These are phyloP conservation scores for Metaphire vulgaris DNA, from an alignment of 1,140 invertebrate genomes.

Conservation along the genomic window DNA sequence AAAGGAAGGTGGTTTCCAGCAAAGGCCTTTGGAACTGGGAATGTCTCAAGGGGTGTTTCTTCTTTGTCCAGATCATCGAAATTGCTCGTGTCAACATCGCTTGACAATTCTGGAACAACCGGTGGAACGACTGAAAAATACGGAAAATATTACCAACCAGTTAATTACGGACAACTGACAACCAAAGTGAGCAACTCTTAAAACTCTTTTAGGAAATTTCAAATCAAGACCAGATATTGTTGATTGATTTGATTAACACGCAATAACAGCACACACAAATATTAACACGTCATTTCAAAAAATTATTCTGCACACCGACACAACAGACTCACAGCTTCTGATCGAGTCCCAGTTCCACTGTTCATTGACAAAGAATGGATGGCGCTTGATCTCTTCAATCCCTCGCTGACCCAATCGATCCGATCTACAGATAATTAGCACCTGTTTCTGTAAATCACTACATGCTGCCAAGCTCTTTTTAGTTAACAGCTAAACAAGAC, in stretches of 20 bases:
- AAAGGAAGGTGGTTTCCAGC: conserved; percentile 97
- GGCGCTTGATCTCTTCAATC: conserved; percentile 87
- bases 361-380: conserved; percentile 92
- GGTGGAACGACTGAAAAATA: conserved; percentile 69
- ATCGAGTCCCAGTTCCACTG: conserved; percentile 97
- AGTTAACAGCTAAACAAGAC: not conserved
- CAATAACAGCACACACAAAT: not conserved
- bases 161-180: conserved; percentile 8
- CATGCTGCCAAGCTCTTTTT: not conserved
- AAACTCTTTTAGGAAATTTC: not conserved
- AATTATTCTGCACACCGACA: not conserved
- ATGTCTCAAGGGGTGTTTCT: conserved; percentile 56
- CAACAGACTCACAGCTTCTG: conserved; percentile 53
- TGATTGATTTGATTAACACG: not conserved
- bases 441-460: not conserved
- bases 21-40: conserved; percentile 92
- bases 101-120: conserved; percentile 85
- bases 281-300: not conserved
- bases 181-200: not conserved
- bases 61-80: conserved; percentile 90
- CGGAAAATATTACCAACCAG: not conserved
- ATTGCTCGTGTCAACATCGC: conserved; percentile 96
- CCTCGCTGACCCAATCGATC: conserved; percentile 85
- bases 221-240: not conserved
- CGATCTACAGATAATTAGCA: conserved; percentile 54